Evolutionary conservation across 2,888 invertebrate species (phyloP).

Genomic region (Eristalinus aeneus): DNA sequence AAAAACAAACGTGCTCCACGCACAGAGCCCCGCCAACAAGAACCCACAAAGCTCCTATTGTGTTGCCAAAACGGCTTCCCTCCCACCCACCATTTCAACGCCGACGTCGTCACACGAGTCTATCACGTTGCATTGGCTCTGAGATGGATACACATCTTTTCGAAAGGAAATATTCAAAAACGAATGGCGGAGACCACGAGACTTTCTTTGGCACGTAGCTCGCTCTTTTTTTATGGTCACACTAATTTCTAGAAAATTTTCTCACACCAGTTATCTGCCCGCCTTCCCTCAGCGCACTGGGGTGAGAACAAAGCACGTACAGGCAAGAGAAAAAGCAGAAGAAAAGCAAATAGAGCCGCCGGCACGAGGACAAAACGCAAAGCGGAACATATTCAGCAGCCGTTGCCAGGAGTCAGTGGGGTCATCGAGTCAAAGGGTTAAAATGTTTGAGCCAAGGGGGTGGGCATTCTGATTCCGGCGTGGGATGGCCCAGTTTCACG

Average conservation of each 20-base stretch:
- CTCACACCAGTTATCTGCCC: conserved; percentile 32
- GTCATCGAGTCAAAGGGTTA: conserved; percentile 59
- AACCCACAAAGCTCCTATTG: not conserved
- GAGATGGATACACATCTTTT: conserved; percentile 54
- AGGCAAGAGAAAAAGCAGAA: not conserved
- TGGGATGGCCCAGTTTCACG: conserved; percentile 43
- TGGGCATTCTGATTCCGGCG: conserved; percentile 31
- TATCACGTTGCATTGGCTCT: conserved; percentile 59
- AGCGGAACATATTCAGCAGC: conserved; percentile 47
- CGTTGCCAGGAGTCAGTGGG: conserved; percentile 4
- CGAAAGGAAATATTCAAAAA: conserved; percentile 47
- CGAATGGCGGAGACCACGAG: conserved; percentile 35
- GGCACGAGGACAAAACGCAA: conserved; percentile 6
- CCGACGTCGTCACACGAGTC: not conserved
- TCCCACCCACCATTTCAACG: not conserved
- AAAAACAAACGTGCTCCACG: not conserved
- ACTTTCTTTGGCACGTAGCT: conserved; percentile 51
- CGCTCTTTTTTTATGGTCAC: conserved; percentile 39
- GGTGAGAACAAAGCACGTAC: conserved; percentile 23
- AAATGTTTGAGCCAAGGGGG: conserved; percentile 44
- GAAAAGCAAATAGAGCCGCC: conserved; percentile 2
- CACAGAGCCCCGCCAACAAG: not conserved
- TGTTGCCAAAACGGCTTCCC: not conserved
- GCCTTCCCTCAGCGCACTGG: not conserved
- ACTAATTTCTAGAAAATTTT: conserved; percentile 64